Evolutionary conservation across 2,797 vertebrate species (phyloP).

Genomic region (Bryconaethiops microstoma): DNA sequence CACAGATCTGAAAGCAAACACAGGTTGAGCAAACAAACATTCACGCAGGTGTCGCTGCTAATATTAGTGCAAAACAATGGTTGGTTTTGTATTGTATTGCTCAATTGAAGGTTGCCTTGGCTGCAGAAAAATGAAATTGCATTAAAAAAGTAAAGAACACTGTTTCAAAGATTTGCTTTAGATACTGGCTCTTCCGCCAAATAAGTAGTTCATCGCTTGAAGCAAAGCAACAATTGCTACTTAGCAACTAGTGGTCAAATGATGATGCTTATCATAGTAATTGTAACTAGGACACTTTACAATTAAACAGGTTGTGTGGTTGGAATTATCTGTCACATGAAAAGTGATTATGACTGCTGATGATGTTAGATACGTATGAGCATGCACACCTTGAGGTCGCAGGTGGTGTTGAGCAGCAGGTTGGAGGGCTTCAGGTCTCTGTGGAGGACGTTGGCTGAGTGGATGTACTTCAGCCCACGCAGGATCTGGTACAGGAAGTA

Average conservation of each 20-base stretch:
- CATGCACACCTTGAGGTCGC: constrained; percentile 88
- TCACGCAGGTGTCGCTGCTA: background rate
- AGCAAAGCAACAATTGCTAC: background rate
- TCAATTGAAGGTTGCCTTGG: background rate
- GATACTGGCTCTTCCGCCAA: background rate
- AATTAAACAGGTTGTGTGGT: background rate
- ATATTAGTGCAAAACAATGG: no score
- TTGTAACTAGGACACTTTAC: background rate
- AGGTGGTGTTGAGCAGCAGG: constrained; percentile 95
- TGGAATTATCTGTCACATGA: background rate
- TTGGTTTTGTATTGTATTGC: background rate
- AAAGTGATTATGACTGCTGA: no score
- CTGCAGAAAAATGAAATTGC: no score
- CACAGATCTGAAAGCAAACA: constrained; percentile 82
- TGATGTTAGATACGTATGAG: no score
- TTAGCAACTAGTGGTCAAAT: background rate
- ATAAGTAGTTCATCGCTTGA: background rate
- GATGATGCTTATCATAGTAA: background rate
- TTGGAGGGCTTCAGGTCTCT: constrained; percentile 94
- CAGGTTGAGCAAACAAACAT: background rate
- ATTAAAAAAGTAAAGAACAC: no score
- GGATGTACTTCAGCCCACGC: constrained; percentile 94
- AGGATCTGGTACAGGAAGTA: constrained; percentile 97
- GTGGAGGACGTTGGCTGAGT: constrained; percentile 94
- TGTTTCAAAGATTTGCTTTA: background rate